A percentile compares a stretch with the other conserved stretches of the same genome.
These are phyloP conservation scores for Drosophila merina DNA, from an alignment of 2,888 invertebrate species.

Conservation along the genomic window DNA sequence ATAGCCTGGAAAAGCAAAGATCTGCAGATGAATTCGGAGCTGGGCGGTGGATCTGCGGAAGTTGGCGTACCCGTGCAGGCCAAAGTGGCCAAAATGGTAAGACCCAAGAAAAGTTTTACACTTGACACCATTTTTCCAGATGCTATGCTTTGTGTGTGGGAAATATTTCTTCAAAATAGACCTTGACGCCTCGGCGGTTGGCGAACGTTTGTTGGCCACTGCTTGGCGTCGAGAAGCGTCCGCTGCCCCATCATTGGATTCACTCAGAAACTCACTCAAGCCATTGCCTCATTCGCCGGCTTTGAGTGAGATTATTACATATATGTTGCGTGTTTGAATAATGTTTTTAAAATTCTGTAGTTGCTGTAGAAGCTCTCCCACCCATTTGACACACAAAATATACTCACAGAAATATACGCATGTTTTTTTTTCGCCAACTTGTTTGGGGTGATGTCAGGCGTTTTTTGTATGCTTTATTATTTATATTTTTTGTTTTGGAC, in stretches of 20 bases:
- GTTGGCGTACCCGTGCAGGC: conserved; percentile 73
- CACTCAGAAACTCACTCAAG: conserved; percentile 4
- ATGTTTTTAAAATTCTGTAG: conserved; percentile 35
- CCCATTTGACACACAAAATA: conserved; percentile 59
- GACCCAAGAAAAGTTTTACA: conserved; percentile 69
- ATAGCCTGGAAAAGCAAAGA: conserved; percentile 63
- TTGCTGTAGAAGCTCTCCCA: conserved; percentile 22
- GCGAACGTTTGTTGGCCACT: conserved; percentile 33
- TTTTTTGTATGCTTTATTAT: conserved; percentile 33
- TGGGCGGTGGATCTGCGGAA: background rate
- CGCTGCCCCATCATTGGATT: conserved; percentile 5
- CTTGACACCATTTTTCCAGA: conserved; percentile 72
- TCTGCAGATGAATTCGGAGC: background rate
- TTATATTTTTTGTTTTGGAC: conserved; percentile 26
- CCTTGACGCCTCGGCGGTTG: conserved; percentile 51
- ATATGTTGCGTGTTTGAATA: conserved; percentile 36
- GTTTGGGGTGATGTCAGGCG: conserved; percentile 72
- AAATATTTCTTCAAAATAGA: conserved; percentile 29
- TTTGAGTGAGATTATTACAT: conserved; percentile 43
- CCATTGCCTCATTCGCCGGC: background rate
- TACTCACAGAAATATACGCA: conserved; percentile 22
- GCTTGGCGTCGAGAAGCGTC: conserved; percentile 18
- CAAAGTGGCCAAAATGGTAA: conserved; percentile 73
- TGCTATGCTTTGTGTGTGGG: background rate
- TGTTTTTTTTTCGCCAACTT: conserved; percentile 37